A percentile compares a stretch with the other conserved stretches of the same genome.
Conservation (phyloP, 92 coral and sea anemone species). For the Bergia sp. region DNA sequence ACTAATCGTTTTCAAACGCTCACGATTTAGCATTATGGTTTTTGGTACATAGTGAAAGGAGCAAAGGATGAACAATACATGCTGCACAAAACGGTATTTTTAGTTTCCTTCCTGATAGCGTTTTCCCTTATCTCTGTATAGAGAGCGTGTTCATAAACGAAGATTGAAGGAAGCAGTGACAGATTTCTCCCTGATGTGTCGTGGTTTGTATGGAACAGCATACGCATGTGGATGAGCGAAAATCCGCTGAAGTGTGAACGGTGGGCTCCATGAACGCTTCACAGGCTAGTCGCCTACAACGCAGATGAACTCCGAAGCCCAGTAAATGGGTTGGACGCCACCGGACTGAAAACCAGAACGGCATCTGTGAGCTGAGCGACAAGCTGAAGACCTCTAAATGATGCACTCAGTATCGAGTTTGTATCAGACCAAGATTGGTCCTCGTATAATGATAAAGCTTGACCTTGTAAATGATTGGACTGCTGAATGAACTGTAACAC, state of each 20-base stretch:
- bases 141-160: conserved; percentile 83
- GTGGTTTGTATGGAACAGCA: conserved; percentile 90
- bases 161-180: conserved; percentile 91
- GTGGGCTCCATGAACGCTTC: background rate
- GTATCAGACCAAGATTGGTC: background rate
- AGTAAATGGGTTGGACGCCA: background rate
- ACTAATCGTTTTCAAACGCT: too few relatives aligned
- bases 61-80: too few relatives aligned
- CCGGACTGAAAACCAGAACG: background rate
- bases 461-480: background rate
- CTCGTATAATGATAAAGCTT: background rate
- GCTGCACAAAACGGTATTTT: too few relatives aligned
- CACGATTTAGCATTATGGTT: too few relatives aligned
- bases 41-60: too few relatives aligned
- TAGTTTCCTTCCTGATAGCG: too few relatives aligned
- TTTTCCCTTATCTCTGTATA: conserved; percentile 21
- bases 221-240: conserved; percentile 64
- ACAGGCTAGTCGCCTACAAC: background rate
- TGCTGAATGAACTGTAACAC: background rate
- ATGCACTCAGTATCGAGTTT: background rate
- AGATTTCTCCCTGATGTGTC: conserved; percentile 91
- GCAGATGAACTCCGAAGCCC: background rate
- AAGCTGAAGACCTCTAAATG: background rate
- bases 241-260: conserved; percentile 1
- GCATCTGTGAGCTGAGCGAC: too few relatives aligned